phyloP scores from a whole-genome alignment of 2,797 vertebrate species.

The Anas flavirostris region DNA sequence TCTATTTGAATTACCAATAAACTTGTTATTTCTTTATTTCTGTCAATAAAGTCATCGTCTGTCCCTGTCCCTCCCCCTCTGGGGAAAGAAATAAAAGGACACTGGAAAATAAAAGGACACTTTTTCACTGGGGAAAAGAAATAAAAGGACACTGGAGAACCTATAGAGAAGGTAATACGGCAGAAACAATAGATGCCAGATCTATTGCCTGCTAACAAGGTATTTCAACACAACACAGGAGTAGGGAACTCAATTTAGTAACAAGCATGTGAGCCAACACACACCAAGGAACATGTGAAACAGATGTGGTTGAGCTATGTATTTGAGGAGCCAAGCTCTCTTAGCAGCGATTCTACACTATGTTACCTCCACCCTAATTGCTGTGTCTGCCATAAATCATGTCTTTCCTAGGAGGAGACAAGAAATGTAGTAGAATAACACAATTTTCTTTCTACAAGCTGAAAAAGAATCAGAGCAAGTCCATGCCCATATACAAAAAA shows the following conservation, averaged over 20 bases:
- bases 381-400: not conserved
- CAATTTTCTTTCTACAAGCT: not conserved
- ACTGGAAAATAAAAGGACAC: not conserved
- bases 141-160: not conserved
- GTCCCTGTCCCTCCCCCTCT: too few species aligned
- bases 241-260: not conserved
- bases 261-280: not conserved
- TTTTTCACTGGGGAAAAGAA: not conserved
- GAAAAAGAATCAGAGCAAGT: not conserved
- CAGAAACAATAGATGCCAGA: not conserved
- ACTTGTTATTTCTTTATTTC: not conserved
- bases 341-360: not conserved
- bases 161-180: not conserved
- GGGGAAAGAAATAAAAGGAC: not conserved
- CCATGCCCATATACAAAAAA: not conserved
- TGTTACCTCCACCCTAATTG: not conserved
- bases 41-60: not conserved
- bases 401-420: not conserved
- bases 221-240: not conserved
- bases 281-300: not conserved
- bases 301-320: rapidly evolving
- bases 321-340: not conserved
- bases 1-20: not conserved
- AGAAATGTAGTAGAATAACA: not conserved
- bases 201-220: not conserved